Percentiles rank a stretch among this genome's conserved stretches.
These are phyloP conservation scores for Drosophila barbarae DNA, from an alignment of 2,888 invertebrate genomes.

Conservation along the genomic window DNA sequence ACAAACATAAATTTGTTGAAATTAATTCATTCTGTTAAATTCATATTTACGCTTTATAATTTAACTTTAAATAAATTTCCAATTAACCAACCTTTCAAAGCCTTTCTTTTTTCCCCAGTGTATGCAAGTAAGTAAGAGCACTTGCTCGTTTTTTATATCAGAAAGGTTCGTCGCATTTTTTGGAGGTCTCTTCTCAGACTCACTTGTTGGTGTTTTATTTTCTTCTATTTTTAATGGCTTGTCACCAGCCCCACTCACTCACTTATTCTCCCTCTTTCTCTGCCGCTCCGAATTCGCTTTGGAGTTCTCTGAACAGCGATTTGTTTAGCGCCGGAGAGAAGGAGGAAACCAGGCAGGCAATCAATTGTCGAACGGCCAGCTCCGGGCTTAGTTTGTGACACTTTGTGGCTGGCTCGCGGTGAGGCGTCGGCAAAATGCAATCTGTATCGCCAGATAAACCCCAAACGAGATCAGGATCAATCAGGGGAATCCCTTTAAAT, in stretches of 20 bases:
- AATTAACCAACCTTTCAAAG: not conserved
- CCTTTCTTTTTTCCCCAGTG: not conserved
- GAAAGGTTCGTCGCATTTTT: conserved; percentile 25
- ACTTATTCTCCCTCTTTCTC: conserved; percentile 11
- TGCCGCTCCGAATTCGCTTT: conserved; percentile 5
- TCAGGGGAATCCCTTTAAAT: not conserved
- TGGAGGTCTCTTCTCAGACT: conserved; percentile 28
- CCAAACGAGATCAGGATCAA: conserved; percentile 4
- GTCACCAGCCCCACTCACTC: conserved; percentile 32
- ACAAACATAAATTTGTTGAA: too few species aligned
- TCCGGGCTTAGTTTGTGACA: conserved; percentile 44
- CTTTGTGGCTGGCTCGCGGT: conserved; percentile 16
- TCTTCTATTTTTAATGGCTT: conserved; percentile 29
- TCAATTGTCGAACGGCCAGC: conserved; percentile 52
- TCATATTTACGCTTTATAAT: too few species aligned
- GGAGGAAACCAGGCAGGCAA: conserved; percentile 11
- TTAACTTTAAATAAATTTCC: not conserved
- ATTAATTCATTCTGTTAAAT: too few species aligned
- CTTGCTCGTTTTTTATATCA: conserved; percentile 11
- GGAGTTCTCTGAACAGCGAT: conserved; percentile 1
- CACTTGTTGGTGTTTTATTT: conserved; percentile 18
- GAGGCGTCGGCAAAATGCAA: conserved; percentile 39
- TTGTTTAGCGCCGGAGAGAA: conserved; percentile 19
- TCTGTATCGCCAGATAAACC: conserved; percentile 19
- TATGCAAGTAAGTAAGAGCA: not conserved